Percentiles rank a stretch among this genome's conserved stretches.
phyloP scores from a whole-genome alignment of 2,797 vertebrate species.

The Spizella passerina region DNA sequence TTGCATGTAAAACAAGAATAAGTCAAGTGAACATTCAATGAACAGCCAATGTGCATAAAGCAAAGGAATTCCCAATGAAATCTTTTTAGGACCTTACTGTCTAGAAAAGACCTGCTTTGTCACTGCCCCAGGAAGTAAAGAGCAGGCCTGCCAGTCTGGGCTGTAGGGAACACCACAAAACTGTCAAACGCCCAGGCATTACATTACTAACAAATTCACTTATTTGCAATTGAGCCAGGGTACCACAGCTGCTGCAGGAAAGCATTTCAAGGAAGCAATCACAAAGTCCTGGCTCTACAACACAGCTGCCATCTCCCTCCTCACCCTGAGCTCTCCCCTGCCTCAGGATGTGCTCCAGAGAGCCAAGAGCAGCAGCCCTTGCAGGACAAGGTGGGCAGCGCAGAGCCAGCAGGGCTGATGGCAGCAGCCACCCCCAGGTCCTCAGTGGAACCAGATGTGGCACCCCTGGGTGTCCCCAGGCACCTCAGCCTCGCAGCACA shows the following conservation, averaged over 20 bases:
- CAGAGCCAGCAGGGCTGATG: not conserved
- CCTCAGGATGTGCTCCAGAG: not conserved
- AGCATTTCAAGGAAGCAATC: not conserved
- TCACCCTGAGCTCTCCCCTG: not conserved
- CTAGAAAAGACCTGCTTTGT: not conserved
- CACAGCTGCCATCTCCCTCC: not conserved
- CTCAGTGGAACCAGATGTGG: not conserved
- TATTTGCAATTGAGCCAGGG: not conserved
- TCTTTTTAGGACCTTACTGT: not conserved
- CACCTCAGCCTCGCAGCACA: not conserved
- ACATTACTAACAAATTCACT: not conserved
- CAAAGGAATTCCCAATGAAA: not conserved
- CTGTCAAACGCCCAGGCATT: not conserved
- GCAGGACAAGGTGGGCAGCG: not conserved
- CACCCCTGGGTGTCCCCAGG: not conserved
- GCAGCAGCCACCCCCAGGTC: not conserved
- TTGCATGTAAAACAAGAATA: not conserved
- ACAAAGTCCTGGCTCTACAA: rapidly evolving
- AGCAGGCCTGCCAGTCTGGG: not conserved
- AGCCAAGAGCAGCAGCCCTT: not conserved
- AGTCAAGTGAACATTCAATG: not conserved
- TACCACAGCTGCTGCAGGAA: not conserved
- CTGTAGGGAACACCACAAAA: not conserved
- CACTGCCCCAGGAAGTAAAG: not conserved
- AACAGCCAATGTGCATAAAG: rapidly evolving